Conservation (phyloP, 2,113 vertebrate species). For the Sus scrofa region T2T-Sscrofa CM000817.6:155247001-155247500, state of each 20-base stretch:
- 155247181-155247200: constrained; percentile 2
- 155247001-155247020: neutral
- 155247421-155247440: no score
- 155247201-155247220: neutral
- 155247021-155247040: neutral
- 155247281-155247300: no score
- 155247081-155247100: neutral
- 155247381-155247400: no score
- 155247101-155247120: neutral
- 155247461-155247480: no score
- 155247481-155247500: neutral
- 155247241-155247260: neutral
- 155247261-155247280: no score
- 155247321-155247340: no score
- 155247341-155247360: no score
- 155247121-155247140: neutral
- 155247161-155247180: constrained; percentile 22
- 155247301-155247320: no score
- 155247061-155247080: neutral
- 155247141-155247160: neutral
- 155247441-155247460: no score
- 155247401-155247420: no score
- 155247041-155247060: neutral
- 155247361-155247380: no score
- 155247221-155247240: neutral